Evolutionary conservation across 2,888 invertebrate genomes (phyloP).

Genomic region (Acanthacorydalis orientalis): DNA sequence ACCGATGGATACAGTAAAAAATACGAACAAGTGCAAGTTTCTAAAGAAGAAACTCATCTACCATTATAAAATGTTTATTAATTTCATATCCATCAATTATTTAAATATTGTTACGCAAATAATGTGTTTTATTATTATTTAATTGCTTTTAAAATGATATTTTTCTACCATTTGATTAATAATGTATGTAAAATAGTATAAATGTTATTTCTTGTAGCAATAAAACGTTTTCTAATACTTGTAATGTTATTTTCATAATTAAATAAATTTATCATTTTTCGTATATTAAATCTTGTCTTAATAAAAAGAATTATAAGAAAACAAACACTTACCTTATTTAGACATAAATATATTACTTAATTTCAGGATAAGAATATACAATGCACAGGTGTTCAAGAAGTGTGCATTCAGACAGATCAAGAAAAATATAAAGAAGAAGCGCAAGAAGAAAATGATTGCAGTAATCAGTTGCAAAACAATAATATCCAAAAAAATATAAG

Average conservation of each 20-base stretch:
- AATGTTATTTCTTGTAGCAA: not conserved
- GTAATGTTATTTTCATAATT: too few species aligned
- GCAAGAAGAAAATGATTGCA: too few species aligned
- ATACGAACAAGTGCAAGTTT: not conserved
- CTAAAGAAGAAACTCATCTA: not conserved
- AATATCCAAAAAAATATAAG: too few species aligned
- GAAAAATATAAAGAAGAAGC: too few species aligned
- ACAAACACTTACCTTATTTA: not conserved
- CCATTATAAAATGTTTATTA: not conserved
- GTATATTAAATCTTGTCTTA: too few species aligned
- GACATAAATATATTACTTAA: not conserved
- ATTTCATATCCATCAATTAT: not conserved
- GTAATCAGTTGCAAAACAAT: too few species aligned
- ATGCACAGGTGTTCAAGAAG: not conserved
- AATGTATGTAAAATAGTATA: not conserved
- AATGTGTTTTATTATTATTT: not conserved
- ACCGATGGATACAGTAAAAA: not conserved
- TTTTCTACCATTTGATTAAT: not conserved
- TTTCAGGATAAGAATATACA: not conserved
- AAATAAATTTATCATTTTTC: too few species aligned
- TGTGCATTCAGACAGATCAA: not conserved
- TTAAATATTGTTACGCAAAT: not conserved
- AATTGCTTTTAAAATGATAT: not conserved
- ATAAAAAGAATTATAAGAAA: too few species aligned
- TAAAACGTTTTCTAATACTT: too few species aligned